These are phyloP conservation scores for Haemorhous mexicanus DNA, from an alignment of 2,113 vertebrate genomes.

Conservation along the genomic window DNA sequence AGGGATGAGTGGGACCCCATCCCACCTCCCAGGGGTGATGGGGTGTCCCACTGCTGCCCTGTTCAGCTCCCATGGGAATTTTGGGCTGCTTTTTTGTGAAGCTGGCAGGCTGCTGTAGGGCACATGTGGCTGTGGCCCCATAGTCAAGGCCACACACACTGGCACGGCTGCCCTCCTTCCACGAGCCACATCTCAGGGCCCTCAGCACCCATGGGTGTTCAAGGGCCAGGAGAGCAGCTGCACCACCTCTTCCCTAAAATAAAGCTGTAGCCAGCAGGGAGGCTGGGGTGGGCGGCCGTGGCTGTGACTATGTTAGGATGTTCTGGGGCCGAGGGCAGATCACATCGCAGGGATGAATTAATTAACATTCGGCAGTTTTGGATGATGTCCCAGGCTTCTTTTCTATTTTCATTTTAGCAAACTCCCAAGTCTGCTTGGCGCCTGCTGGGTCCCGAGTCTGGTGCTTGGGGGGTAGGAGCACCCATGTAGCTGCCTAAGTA, in stretches of 20 bases:
- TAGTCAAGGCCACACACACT: fast-evolving
- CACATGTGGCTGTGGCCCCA: background rate
- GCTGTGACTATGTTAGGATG: constrained; percentile 49
- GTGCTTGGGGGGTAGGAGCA: background rate
- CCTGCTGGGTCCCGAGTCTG: background rate
- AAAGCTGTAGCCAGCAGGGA: background rate
- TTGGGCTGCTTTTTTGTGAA: background rate
- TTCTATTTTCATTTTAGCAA: background rate
- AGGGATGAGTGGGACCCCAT: background rate
- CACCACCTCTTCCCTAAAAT: background rate
- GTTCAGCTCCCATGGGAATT: background rate
- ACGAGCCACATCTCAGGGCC: background rate
- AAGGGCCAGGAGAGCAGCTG: fast-evolving
- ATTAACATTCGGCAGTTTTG: constrained; percentile 34
- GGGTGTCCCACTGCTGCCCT: background rate
- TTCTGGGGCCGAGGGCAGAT: constrained; percentile 39
- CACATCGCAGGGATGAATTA: constrained; percentile 5
- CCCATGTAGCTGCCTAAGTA: background rate
- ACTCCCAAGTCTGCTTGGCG: background rate
- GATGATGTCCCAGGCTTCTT: constrained; percentile 3
- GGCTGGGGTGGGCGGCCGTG: background rate
- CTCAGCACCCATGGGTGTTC: background rate
- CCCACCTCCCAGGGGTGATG: background rate
- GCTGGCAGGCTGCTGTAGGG: background rate
- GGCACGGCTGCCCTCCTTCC: background rate